Conservation (phyloP, 2,797 vertebrate genomes). For the Taeniopygia guttata region DNA sequence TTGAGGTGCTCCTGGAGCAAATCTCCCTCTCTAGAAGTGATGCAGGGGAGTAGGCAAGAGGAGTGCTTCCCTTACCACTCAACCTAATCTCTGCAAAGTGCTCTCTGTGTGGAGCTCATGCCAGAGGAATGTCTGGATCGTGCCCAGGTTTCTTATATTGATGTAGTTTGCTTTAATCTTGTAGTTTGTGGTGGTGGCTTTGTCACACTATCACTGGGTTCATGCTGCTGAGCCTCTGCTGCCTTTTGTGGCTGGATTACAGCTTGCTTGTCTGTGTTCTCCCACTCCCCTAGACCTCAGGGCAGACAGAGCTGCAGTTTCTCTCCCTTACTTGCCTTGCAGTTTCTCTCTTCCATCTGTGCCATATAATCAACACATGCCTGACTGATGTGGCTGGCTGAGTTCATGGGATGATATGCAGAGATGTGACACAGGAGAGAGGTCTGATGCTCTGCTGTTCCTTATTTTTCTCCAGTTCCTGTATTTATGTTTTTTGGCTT, state of each 20-base stretch:
- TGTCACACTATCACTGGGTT: not conserved
- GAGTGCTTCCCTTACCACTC: not conserved
- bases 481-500: not conserved
- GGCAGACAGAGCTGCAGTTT: not conserved
- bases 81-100: not conserved
- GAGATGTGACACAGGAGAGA: not conserved
- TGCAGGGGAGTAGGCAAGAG: not conserved
- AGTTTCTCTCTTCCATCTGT: not conserved
- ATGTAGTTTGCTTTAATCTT: not conserved
- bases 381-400: not conserved
- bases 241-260: not conserved
- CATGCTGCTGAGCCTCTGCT: not conserved
- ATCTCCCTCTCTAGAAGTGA: not conserved
- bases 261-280: not conserved
- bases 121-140: not conserved
- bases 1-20: not conserved
- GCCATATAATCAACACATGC: rapidly evolving
- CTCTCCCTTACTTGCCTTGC: not conserved
- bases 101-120: not conserved
- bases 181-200: not conserved
- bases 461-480: not conserved
- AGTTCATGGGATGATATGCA: not conserved
- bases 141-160: not conserved
- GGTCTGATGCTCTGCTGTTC: not conserved
- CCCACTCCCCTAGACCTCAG: not conserved